Base-by-base conservation (phyloP, 2,888 invertebrate genomes). In the Carpatolechia fugitivella region DNA sequence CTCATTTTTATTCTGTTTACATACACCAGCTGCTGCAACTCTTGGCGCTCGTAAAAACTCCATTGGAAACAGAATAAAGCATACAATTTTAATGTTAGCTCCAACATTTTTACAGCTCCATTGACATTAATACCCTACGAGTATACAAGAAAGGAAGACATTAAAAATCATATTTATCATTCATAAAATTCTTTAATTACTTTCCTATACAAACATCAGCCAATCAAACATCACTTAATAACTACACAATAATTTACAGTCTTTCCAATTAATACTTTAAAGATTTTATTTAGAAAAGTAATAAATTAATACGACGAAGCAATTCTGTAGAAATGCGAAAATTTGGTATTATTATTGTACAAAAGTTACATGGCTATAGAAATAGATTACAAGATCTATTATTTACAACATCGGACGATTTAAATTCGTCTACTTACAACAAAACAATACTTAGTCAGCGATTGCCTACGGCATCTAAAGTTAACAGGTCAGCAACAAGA, bases 261-360 rank as follows among this genome's bases (percentile, higher is more conserved):
- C 89, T 90, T 90, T 84, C 84, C 78, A 82, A 88, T 80, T 85
- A 89, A 89, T 88, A 90, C 85, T 86, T 83, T 78, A 78, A 84
- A 82, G 78, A 76, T 72, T 69, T 72, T 72, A 70, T 74, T 80
- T 76, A 79, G 78, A 83, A 83, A 82, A 81, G 77, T 79, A 83
- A 86, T 86, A 85, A 85, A n/a, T n/a, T n/a, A n/a, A 85, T 85
- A 85, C 75, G 75, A 83, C 80, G 80, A 86, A 86, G 87, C 87
- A 81, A 80, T 79, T 82, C 72, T 79, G 77, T 73, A 79, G 80
- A 86, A 85, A 86, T 86, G 85, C 85, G 77, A 80, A 78, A 85
- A 86, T 90, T 90, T 90, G 89, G 89, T 90, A 88, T 88, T 85
- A 74, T 79, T 83, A 85, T 87, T 88, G 87, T 89, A 89, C 88